Conservation (phyloP, 2,888 invertebrate genomes). For the Notodonta ziczac region DNA sequence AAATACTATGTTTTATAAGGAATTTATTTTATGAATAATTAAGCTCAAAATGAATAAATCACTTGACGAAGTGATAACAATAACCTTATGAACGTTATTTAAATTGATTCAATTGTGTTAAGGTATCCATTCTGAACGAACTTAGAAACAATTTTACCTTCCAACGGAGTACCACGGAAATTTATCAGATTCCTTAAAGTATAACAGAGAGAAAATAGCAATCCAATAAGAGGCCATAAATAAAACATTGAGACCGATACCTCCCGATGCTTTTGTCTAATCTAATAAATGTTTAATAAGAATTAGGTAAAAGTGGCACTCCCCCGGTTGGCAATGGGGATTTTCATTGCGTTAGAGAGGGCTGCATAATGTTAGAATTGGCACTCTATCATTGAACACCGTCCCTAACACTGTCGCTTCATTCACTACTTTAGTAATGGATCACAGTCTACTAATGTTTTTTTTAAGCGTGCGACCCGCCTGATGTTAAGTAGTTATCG, state of each 20-base stretch:
- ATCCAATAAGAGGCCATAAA: conserved; percentile 78
- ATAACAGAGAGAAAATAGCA: conserved; percentile 63
- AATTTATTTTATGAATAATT: background rate
- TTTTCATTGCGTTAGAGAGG: conserved; percentile 72
- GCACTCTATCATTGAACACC: conserved; percentile 45
- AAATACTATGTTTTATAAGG: too few species aligned
- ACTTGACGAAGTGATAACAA: background rate
- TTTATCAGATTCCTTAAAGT: conserved; percentile 49
- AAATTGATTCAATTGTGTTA: background rate
- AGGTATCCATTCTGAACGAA: background rate
- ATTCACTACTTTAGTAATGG: conserved; percentile 13
- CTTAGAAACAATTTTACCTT: conserved; percentile 11
- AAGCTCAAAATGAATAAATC: background rate
- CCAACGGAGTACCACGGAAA: conserved; percentile 43
- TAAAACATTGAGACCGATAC: conserved; percentile 75
- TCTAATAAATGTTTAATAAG: conserved; percentile 84
- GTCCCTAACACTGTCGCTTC: conserved; percentile 6
- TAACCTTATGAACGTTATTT: background rate
- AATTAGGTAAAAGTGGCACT: conserved; percentile 78
- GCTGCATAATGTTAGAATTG: conserved; percentile 75
- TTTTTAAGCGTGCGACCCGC: conserved; percentile 2
- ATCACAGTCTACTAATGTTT: conserved; percentile 6
- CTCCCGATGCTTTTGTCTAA: conserved; percentile 77
- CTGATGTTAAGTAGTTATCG: too few species aligned
- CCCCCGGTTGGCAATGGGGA: conserved; percentile 48